Evolutionary conservation across 2,797 vertebrate species (phyloP).

Genomic region (Bovichtus variegatus): DNA sequence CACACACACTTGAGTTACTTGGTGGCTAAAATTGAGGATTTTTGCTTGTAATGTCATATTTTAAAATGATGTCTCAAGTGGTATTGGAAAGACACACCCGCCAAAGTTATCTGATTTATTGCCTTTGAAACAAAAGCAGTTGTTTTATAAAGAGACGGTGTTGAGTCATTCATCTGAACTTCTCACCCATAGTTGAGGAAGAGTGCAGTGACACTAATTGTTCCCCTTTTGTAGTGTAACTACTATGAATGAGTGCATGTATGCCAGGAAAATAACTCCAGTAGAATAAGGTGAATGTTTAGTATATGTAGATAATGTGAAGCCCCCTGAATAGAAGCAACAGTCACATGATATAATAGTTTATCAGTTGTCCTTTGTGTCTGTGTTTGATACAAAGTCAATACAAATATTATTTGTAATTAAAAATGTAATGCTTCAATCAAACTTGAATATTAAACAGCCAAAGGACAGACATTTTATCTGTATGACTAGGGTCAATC

Average conservation of each 20-base stretch:
- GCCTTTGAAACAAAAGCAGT: conserved; percentile 38
- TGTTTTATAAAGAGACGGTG: conserved; percentile 11
- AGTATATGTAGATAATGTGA: not conserved
- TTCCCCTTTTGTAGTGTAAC: not conserved
- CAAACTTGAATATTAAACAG: not conserved
- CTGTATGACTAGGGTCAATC: not conserved
- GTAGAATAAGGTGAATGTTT: not conserved
- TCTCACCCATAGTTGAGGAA: conserved; percentile 44
- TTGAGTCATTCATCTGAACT: conserved; percentile 52
- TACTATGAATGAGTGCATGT: not conserved
- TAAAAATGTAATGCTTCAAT: not conserved
- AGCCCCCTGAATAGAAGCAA: not conserved
- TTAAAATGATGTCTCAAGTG: conserved; percentile 56
- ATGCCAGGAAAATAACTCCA: not conserved
- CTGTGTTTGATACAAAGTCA: not conserved
- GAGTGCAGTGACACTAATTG: conserved; percentile 4
- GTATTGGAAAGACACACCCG: conserved; percentile 53
- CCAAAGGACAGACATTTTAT: not conserved
- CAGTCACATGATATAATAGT: not conserved
- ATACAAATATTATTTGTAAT: not conserved
- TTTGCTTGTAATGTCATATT: conserved; percentile 45
- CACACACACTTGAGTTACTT: conserved; percentile 20
- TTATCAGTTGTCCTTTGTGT: not conserved
- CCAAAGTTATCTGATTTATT: conserved; percentile 31
- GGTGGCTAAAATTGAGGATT: conserved; percentile 48